Conservation (phyloP, 2,113 vertebrate species). For the Dipodomys merriami region DNA sequence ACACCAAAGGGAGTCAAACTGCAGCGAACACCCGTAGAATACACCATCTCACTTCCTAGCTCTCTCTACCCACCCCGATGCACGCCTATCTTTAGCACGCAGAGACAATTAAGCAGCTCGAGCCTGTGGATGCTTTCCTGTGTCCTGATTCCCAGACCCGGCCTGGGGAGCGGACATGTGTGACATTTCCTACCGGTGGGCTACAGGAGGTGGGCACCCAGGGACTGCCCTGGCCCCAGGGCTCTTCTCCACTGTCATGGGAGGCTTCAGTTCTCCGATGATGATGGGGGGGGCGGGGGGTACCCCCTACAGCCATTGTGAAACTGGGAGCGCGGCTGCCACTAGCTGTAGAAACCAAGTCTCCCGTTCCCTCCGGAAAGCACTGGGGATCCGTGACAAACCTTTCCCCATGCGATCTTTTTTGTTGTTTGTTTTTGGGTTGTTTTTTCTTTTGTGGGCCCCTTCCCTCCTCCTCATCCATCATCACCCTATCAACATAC, state of each 20-base stretch:
- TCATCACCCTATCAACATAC: not conserved
- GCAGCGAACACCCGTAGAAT: slow-evolving; percentile 30
- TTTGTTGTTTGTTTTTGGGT: not conserved
- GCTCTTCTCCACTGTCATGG: not conserved
- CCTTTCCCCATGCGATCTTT: not conserved
- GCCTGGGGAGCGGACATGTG: slow-evolving; percentile 39
- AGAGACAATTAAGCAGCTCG: slow-evolving; percentile 74
- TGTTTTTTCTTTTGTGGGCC: not conserved
- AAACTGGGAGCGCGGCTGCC: slow-evolving; percentile 12
- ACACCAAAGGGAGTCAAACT: not conserved
- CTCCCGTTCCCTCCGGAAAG: slow-evolving; percentile 51
- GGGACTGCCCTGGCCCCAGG: not conserved
- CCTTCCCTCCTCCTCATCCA: not conserved
- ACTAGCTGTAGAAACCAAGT: slow-evolving; percentile 56
- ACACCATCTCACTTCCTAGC: not conserved
- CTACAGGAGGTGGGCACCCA: not conserved
- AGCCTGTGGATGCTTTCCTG: slow-evolving; percentile 40
- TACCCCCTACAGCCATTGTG: slow-evolving; percentile 52
- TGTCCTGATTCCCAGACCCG: slow-evolving; percentile 23
- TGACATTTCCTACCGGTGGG: slow-evolving; percentile 25
- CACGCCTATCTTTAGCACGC: slow-evolving; percentile 66
- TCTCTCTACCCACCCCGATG: slow-evolving; percentile 48
- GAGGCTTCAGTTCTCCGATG: slow-evolving; percentile 14
- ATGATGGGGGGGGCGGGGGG: not conserved
- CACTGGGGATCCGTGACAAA: not conserved